Base-by-base conservation (phyloP, 2,113 vertebrate genomes). In the Notothenia coriiceps region DNA sequence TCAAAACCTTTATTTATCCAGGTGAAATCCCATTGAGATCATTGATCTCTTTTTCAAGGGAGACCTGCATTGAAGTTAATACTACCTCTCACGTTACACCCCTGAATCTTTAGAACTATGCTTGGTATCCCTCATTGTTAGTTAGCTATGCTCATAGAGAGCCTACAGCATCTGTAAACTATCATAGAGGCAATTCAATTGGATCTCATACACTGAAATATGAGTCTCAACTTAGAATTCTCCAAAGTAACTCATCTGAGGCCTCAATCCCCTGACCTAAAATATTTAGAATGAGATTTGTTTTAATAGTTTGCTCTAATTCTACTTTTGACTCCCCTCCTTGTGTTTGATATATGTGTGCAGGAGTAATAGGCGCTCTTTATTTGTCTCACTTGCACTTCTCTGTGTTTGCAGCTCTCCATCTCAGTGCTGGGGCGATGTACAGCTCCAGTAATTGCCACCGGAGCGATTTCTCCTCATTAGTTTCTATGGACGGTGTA, bases 401-500 rank as follows among this genome's bases (percentile, higher is more conserved):
- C 47, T 56, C 54, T 15, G 51, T 52, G 52, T 79, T 76, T 13
- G 29, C 60, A 13, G 71, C 77, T 74, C 81, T 79, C 84, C 67
- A 62, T 75, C 84, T 88, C 81, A 51, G 79, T 87, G 10, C 56
- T 2, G 50, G 66, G 52, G 54, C 10, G 14, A 69, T 54, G 18
- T 69, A 80, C 76, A 72, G 88, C 77, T 70, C 79, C 84, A 46
- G 91, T 93, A 95, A 94, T 94, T 93, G 92, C 92, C 84, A 77
- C 87, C 59, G 78, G 83, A 86, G 86, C 88, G 86, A 92, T 93
- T 90, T 89, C 90, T 92, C 83, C 91, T 94, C 90, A 93, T 94
- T 93, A 94, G 87, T 91, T 74, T 77, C 91, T 89, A 86, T 92
- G 89, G 91, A 88, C 88, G 90, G 89, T 82, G 78, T 94, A 94